Conservation (phyloP, 2,113 vertebrate genomes). For the Nothobranchius kuhntae region DNA sequence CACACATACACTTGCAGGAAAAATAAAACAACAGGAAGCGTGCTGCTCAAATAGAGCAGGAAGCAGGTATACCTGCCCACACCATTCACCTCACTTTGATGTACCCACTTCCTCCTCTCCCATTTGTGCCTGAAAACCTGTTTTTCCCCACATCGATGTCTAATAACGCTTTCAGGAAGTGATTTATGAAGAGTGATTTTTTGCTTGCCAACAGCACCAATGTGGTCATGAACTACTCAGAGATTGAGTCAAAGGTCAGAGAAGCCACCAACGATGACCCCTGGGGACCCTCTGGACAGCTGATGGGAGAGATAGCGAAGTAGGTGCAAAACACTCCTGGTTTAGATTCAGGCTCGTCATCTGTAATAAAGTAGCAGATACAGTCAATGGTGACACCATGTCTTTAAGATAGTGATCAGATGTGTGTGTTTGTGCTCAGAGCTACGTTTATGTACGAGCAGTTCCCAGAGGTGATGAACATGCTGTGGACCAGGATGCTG, state of each 20-base stretch:
- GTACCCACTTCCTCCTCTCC: slow-evolving; percentile 22
- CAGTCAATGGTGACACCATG: neutral
- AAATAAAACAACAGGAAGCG: slow-evolving; percentile 27
- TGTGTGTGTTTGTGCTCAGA: slow-evolving; percentile 68
- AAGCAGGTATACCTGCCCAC: slow-evolving; percentile 28
- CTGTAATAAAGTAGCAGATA: neutral
- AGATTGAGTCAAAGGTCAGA: slow-evolving; percentile 98
- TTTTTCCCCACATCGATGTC: neutral
- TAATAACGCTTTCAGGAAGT: slow-evolving; percentile 37
- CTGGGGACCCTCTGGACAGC: slow-evolving; percentile 98
- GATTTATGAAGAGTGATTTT: neutral
- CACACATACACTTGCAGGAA: neutral
- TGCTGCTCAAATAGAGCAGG: slow-evolving; percentile 49
- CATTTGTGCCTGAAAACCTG: slow-evolving; percentile 29
- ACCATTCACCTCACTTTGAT: slow-evolving; percentile 1
- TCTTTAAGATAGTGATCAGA: neutral
- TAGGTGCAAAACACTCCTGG: slow-evolving; percentile 31
- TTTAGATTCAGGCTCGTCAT: neutral
- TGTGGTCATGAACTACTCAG: slow-evolving; percentile 99
- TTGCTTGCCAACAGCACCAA: slow-evolving; percentile 85
- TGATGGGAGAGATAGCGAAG: slow-evolving; percentile 99
- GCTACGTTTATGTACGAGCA: slow-evolving; percentile 99
- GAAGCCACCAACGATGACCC: slow-evolving; percentile 99
- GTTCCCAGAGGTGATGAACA: slow-evolving; percentile 99
- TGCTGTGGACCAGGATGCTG: slow-evolving; percentile 98